phyloP scores from a whole-genome alignment of 2,888 invertebrate species.

The Oegoconia quadripuncta region DNA sequence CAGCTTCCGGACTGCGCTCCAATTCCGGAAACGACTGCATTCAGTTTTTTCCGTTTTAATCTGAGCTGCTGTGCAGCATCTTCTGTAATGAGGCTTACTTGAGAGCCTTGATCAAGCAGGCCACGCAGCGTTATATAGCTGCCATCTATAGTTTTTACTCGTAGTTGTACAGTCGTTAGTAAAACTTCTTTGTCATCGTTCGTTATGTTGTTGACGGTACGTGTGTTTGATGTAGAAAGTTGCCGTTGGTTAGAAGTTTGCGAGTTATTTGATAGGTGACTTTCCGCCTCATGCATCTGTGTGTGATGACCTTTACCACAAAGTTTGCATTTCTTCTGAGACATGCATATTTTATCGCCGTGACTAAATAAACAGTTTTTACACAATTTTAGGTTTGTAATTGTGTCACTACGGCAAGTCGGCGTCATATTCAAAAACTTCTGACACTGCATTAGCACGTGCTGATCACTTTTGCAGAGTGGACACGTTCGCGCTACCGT shows the following conservation, averaged over 20 bases:
- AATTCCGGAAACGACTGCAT: conserved; percentile 10
- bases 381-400: too few species aligned
- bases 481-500: too few species aligned
- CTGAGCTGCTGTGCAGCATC: conserved; percentile 12
- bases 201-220: not conserved
- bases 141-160: not conserved
- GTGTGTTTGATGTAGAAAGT: too few species aligned
- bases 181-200: not conserved
- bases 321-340: too few species aligned
- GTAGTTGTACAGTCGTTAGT: not conserved
- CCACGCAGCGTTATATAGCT: conserved; percentile 7
- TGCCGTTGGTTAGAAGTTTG: not conserved
- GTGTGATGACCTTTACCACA: too few species aligned
- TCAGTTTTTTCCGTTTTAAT: conserved; percentile 4
- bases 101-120: conserved; percentile 17
- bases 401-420: too few species aligned
- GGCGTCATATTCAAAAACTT: too few species aligned
- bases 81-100: conserved; percentile 13
- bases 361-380: too few species aligned
- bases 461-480: too few species aligned
- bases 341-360: too few species aligned
- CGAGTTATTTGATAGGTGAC: not conserved
- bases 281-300: too few species aligned
- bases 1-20: conserved; percentile 5
- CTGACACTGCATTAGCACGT: too few species aligned